Conservation (phyloP, 1,140 invertebrate species). For the Drosophila sturtevanti region DNA sequence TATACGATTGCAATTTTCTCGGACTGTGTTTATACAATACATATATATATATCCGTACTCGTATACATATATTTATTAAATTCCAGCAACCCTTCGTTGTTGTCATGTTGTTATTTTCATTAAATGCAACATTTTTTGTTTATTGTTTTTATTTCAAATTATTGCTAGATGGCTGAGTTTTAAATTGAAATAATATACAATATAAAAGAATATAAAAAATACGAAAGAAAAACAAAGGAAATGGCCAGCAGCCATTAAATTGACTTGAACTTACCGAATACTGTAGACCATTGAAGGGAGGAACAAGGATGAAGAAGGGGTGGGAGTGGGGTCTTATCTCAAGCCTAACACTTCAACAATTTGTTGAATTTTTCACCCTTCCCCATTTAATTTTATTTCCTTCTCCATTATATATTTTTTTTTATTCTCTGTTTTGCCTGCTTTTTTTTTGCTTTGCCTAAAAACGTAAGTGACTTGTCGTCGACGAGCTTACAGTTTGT, state of each 20-base stretch:
- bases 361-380: conserved; percentile 6
- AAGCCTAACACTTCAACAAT: conserved; percentile 6
- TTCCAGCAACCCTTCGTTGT: conserved; percentile 40
- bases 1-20: conserved; percentile 54
- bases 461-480: conserved; percentile 23
- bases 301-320: no score
- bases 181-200: conserved; percentile 11
- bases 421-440: conserved; percentile 2
- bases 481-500: conserved; percentile 59
- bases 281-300: neutral
- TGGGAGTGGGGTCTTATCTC: neutral
- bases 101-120: conserved; percentile 58
- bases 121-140: conserved; percentile 69
- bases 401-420: neutral
- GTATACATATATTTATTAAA: conserved; percentile 45
- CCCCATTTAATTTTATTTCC: conserved; percentile 10
- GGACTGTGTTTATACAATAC: conserved; percentile 62
- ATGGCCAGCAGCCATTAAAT: conserved; percentile 11
- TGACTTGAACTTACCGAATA: conserved; percentile 3
- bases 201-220: neutral
- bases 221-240: conserved; percentile 10
- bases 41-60: neutral
- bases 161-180: conserved; percentile 53
- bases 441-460: conserved; percentile 8
- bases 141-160: conserved; percentile 54